phyloP scores from a whole-genome alignment of 2,113 vertebrate genomes.

The Sylvietta virens region DNA sequence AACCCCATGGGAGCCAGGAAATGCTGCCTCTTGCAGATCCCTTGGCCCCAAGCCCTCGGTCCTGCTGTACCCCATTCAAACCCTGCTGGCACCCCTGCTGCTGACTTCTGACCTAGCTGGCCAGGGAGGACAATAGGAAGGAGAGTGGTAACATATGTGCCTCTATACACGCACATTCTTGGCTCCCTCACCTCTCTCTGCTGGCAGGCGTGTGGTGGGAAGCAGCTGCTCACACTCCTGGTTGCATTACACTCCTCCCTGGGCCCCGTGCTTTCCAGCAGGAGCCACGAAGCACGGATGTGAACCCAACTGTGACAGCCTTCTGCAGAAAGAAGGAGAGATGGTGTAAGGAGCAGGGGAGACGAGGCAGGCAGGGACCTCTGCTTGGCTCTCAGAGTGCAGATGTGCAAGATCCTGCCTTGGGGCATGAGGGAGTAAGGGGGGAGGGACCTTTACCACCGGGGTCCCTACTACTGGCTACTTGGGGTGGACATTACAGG shows the following conservation, averaged over 20 bases:
- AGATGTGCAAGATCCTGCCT: background rate
- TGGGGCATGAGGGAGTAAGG: background rate
- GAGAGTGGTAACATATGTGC: constrained; percentile 28
- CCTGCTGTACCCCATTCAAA: background rate
- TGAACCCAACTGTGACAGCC: background rate
- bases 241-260: constrained; percentile 7
- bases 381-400: background rate
- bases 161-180: background rate
- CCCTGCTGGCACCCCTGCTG: background rate
- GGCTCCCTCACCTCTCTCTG: background rate
- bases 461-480: background rate
- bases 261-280: background rate
- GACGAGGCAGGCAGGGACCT: background rate
- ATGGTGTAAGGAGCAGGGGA: background rate
- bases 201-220: background rate
- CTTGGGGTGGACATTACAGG: background rate
- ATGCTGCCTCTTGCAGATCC: background rate
- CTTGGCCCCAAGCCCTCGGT: background rate
- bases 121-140: background rate
- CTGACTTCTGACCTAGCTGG: constrained; percentile 23
- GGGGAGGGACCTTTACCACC: background rate
- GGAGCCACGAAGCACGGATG: background rate
- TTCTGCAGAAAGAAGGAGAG: background rate
- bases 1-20: background rate
- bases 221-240: constrained; percentile 15